Conservation (phyloP, 2,113 vertebrate genomes). For the Rhinolophus sinicus region DNA sequence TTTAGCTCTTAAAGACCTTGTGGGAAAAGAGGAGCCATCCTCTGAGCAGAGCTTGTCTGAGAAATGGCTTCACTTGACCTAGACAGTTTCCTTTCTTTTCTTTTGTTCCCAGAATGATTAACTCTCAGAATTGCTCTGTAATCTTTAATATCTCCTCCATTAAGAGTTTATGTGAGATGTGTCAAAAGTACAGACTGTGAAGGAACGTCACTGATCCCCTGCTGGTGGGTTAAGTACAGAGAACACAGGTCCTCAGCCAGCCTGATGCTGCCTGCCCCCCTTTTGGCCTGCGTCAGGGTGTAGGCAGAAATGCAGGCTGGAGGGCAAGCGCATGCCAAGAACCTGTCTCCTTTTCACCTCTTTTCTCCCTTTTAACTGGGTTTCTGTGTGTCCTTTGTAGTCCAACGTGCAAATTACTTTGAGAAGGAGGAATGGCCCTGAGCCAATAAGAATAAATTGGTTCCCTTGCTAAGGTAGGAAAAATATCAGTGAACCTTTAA, state of each 20-base stretch:
- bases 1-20: neutral
- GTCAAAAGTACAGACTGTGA: neutral
- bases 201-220: neutral
- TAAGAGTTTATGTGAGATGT: neutral
- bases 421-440: neutral
- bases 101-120: neutral
- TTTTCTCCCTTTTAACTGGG: neutral
- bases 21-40: neutral
- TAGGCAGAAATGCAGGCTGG: neutral
- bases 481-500: neutral
- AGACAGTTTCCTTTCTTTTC: neutral
- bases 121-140: neutral
- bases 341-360: neutral
- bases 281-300: neutral
- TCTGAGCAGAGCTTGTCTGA: neutral
- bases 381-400: neutral
- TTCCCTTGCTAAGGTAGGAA: neutral
- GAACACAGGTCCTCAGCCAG: neutral
- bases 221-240: neutral
- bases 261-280: rapidly evolving
- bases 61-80: neutral
- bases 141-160: neutral
- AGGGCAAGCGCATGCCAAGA: neutral
- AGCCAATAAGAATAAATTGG: neutral
- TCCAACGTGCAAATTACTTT: neutral